Base-by-base conservation (phyloP, 1,140 invertebrate genomes). In the Leptopilina boulardi region DNA sequence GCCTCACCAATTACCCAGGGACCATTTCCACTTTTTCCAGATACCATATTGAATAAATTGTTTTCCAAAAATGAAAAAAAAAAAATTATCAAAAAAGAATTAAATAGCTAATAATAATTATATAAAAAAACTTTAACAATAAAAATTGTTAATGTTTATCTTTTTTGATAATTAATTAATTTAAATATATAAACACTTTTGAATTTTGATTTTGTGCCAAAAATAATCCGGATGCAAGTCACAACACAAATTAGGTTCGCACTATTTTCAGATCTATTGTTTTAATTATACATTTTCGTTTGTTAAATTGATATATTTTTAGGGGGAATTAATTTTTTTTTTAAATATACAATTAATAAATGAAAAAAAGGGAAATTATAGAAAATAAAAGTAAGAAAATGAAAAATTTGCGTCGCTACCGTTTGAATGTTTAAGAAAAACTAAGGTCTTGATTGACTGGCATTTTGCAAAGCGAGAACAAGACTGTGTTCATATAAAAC, bases 1-100 rank as follows among this genome's bases (percentile, higher is more conserved):
- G 44, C 72, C 86, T 86, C 77, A 88, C 86, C 86, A 77, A 77
- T 80, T 77, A 83, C 83, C 70, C 82, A 84, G 0, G 80, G 77
- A 70, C 83, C 81, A 23, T 80, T 82, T 34, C 70, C 76, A 42
- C 54, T 77, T 44, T 73, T 77, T 44, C 78, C 82, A 21, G 82
- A 78, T 75, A 82, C 76, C 86, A 87, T 87, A 71, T 82, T 73
- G 42, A 70, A n/a, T n/a, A 73, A 38, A 38, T 38, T 38, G 70
- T 74, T 72, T 38, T 47, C 30, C 1, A 23, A 71, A 30, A 66
- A 13, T 30, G 1, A 59, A 13, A 15, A 47, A 18, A 15, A 15
- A 51, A 51, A 51, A 51, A 18, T 51, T 30, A 15, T 0, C 23
- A 30, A 6, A 13, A n/a, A n/a, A 30, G 23, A n/a, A 66, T 23